Evolutionary conservation across 2,797 vertebrate genomes (phyloP), one percentile per base, ranked within the genome.

Genomic region (Loris lydekkerianus): DNA sequence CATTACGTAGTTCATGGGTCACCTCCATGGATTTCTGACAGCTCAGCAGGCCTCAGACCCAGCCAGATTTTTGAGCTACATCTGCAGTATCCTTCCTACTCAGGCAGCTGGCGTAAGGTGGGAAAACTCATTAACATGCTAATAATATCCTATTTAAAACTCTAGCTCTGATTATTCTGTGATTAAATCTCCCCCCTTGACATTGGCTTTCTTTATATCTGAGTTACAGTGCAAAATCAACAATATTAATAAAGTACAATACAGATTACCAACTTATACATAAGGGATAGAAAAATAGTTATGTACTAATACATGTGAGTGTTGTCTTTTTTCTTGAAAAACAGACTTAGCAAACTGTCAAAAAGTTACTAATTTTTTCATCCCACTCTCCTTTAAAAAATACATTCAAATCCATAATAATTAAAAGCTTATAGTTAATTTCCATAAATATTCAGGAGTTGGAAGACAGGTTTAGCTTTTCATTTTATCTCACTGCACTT

Each of bases 141-240:
- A 98, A 98, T 98, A 97, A 98, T 97, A 90, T 92, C 96, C 98
- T 98, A 97, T 97, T 98, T 98, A 98, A 98, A 98, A 98, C 98
- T 98, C 98, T 93, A 98, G 97, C 69, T 98, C 98, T 97, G 97
- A 98, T 98, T 98, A 98, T 98, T 98, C 97, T 98, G 97, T 98
- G 98, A 98, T 98, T 98, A 98, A 98, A 97, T 98, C 97, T 97
- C 98, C 98, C 97, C 95, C 98, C 97, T 97, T 97, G 97, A 98
- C 13, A 73, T 97, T 97, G 96, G 97, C 95, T 97, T 98, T 95
- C 97, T 98, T 93, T 98, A 93, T 97, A 98, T 96, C 94, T 63
- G 90, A 97, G 97, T 97, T 97, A 97, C 91, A 97, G 87, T 76
- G 84, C 29, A 25, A 98, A 98, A 98, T 98, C 96, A 97, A 98